phyloP scores from a whole-genome alignment of 2,797 vertebrate species.

The Gobionotothen gibberifrons region DNA sequence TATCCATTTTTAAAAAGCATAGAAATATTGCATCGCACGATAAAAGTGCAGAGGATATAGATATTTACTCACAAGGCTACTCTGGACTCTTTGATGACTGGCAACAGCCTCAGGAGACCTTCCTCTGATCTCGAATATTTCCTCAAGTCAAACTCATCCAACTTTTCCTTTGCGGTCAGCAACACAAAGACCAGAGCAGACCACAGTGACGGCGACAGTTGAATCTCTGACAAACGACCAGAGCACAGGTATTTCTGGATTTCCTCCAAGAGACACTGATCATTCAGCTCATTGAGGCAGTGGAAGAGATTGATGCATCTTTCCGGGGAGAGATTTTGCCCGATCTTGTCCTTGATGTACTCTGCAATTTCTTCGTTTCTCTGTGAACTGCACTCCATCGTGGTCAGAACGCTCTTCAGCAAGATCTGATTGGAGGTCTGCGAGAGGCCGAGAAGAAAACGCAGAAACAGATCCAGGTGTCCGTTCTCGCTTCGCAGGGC shows the following conservation, averaged over 20 bases:
- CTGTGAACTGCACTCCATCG: not conserved
- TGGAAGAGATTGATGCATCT: conserved; percentile 53
- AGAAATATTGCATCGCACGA: too few species aligned
- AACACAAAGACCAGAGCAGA: conserved; percentile 50
- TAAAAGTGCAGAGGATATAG: not conserved
- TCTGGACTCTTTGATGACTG: conserved; percentile 45
- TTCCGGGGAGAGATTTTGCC: conserved; percentile 7
- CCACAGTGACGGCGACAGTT: conserved; percentile 26
- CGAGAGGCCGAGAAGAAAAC: conserved; percentile 58
- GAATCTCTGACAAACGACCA: not conserved
- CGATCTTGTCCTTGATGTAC: conserved; percentile 47
- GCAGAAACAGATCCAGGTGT: conserved; percentile 48
- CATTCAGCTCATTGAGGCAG: conserved; percentile 48
- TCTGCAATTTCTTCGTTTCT: conserved; percentile 5
- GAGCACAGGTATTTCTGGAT: conserved; percentile 28
- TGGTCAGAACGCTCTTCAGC: conserved; percentile 21
- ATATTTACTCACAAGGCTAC: conserved; percentile 30
- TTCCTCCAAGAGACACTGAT: conserved; percentile 35
- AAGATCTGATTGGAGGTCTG: conserved; percentile 18
- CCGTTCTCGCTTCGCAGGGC: conserved; percentile 40
- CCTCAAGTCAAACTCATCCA: conserved; percentile 47
- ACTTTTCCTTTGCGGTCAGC: conserved; percentile 30
- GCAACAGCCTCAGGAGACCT: conserved; percentile 36
- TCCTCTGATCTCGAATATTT: conserved; percentile 46
- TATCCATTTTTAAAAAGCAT: too few species aligned